These are phyloP conservation scores for Meiosimyza decipiens DNA, from an alignment of 2,888 invertebrate species.

Conservation along the genomic window DNA sequence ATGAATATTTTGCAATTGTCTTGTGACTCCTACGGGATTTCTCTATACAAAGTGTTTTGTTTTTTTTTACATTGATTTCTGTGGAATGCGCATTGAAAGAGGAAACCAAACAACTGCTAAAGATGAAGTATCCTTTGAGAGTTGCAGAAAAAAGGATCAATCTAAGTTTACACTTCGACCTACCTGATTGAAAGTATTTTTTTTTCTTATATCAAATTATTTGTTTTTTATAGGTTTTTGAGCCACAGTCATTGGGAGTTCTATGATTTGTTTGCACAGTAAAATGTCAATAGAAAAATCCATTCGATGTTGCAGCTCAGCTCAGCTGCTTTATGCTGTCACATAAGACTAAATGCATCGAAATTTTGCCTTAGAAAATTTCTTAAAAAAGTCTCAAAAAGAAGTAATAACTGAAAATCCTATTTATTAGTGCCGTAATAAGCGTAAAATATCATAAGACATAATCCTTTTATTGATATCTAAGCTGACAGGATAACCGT, in stretches of 20 bases:
- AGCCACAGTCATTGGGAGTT: slow-evolving; percentile 8
- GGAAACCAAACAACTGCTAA: slow-evolving; percentile 25
- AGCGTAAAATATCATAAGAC: slow-evolving; percentile 57
- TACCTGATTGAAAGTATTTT: slow-evolving; percentile 22
- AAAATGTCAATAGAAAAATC: background rate
- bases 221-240: slow-evolving; percentile 5
- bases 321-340: background rate
- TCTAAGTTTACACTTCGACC: background rate
- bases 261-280: slow-evolving; percentile 24
- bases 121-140: background rate
- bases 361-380: background rate
- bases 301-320: background rate
- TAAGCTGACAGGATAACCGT: slow-evolving; percentile 27
- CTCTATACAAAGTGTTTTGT: slow-evolving; percentile 9
- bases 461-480: slow-evolving; percentile 13
- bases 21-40: slow-evolving; percentile 22
- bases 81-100: slow-evolving; percentile 22
- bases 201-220: background rate
- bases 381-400: background rate
- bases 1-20: slow-evolving; percentile 22
- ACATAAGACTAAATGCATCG: background rate
- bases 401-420: background rate
- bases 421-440: slow-evolving; percentile 51
- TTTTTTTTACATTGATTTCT: slow-evolving; percentile 3
- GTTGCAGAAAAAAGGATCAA: background rate